Evolutionary conservation across 2,888 invertebrate genomes (phyloP), one percentile per base, ranked within the genome.

Genomic region (Eutolmus rufibarbis): DNA sequence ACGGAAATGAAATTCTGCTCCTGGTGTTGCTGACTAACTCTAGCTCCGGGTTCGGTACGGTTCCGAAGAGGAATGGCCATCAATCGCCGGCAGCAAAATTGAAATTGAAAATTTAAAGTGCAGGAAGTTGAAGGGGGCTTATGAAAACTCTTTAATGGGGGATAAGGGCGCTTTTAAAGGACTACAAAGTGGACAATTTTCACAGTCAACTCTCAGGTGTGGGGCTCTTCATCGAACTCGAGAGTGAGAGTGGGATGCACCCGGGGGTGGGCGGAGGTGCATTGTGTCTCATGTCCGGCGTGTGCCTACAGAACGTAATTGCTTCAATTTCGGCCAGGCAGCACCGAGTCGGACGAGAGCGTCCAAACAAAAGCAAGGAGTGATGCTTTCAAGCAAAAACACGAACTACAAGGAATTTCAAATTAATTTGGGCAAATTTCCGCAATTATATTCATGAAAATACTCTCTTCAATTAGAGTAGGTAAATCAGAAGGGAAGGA

Each of bases 1-100:
- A 56, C 81, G 81, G 81, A 81, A 81, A 81, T 81, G 81, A 56
- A 81, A 81, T 81, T 43, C 78, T 76, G 76, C 19, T 43, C 19
- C 78, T 81, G 31, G 16, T 56, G 81, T 56, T 46, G 46, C 78
- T 28, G 76, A 16, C 16, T 31, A 16, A 16, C 74, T 74, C 23
- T 74, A 9, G 16, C 76, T 76, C 5, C 56, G 66, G 9, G 23
- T 37, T n/a, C 5, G 14, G 28, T n/a, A 31, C 40, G 19, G 28
- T 76, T 14, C n/a, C 34, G 40, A 76, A 34, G 40, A 76, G 76
- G n/a, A 76, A 37, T 37, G 28, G 28, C 34, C 76, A 76, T 76
- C 76, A 76, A 76, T 76, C 74, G 34, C 76, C 34, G 40, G 37
- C 8, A 19, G 40, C n/a, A 76, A 76, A 76, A 76, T 28, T 66